phyloP scores from a whole-genome alignment of 2,113 vertebrate genomes.

The Saguinus imperator region DNA sequence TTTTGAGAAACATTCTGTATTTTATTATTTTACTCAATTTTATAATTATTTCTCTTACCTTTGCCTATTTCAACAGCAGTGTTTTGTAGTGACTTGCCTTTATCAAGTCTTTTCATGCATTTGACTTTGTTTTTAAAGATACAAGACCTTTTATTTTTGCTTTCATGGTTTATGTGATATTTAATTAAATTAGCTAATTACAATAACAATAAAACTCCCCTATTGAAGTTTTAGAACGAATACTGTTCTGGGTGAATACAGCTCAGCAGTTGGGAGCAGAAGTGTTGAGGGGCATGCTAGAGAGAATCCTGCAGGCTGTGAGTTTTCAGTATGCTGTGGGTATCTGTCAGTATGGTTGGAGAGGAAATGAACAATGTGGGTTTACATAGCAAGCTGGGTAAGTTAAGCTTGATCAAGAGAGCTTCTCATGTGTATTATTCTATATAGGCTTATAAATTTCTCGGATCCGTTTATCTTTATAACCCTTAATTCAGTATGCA shows the following conservation, averaged over 20 bases:
- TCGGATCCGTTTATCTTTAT: background rate
- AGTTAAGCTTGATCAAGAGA: background rate
- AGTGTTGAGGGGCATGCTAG: background rate
- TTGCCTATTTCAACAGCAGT: background rate
- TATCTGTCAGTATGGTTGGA: background rate
- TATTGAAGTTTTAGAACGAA: conserved; percentile 3
- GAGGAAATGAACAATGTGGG: background rate
- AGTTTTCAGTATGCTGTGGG: background rate
- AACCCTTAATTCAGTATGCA: background rate
- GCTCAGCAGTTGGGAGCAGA: background rate
- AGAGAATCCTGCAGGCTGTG: background rate
- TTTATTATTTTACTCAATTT: background rate
- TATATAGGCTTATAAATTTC: background rate
- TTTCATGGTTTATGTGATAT: background rate
- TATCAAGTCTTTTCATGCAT: conserved; percentile 2
- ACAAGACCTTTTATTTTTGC: background rate
- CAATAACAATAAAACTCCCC: background rate
- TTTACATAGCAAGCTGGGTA: background rate
- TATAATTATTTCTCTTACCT: background rate
- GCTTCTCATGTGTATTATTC: background rate
- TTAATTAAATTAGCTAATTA: conserved; percentile 24
- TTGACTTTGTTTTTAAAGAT: background rate
- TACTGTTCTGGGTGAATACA: background rate
- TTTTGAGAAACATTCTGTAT: background rate
- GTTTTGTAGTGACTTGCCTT: background rate